Base-by-base conservation (phyloP, 2,113 vertebrate genomes). In the Clupea harengus region DNA sequence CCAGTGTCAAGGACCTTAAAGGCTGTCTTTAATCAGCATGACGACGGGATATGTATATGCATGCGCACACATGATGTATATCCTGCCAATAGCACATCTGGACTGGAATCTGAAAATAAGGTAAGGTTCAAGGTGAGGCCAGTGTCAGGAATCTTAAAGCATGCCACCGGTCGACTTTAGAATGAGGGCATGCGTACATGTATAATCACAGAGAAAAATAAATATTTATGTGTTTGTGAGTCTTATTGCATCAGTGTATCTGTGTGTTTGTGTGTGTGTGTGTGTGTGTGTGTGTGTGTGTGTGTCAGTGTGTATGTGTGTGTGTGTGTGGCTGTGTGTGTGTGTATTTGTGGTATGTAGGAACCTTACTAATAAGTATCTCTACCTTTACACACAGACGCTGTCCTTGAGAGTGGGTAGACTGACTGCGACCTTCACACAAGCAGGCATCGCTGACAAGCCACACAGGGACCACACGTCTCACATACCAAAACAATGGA, bases 61-160 rank as follows among this genome's bases (percentile, higher is more conserved):
- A 17, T 18, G 17, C 13, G 52, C 52, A 54, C 2, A 15, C 17
- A 13, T 54, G 52, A 18, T 54, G 17, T 4, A 54, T 17, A 18
- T 15, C 52, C 13, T 17, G 52, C 17, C 52, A 54, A 54, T 54
- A 54, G 17, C 17, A 54, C 52, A 18, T 17, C 52, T 54, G 52
- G 17, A 54, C 11, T 54, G 52, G 52, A 54, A 54, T 54, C 52
- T 54, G 52, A 54, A 18, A 54, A 18, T 54, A 54, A 54, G 52
- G 17, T 39, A 4, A 54, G 0, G 52, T 18, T 54, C 52, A 54
- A 54, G 39, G 39, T 39, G 39, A 39, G 52, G 52, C 52, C 39
- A 20, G 4, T 83, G 81, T 84, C 80, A 45, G 44, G 47, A 54
- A 86, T 86, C 72, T 57, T 75, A 57, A 86, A 85, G 57, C 54